Evolutionary conservation across 2,797 vertebrate species (phyloP).

Genomic region (Gymnothorax reevesii): DNA sequence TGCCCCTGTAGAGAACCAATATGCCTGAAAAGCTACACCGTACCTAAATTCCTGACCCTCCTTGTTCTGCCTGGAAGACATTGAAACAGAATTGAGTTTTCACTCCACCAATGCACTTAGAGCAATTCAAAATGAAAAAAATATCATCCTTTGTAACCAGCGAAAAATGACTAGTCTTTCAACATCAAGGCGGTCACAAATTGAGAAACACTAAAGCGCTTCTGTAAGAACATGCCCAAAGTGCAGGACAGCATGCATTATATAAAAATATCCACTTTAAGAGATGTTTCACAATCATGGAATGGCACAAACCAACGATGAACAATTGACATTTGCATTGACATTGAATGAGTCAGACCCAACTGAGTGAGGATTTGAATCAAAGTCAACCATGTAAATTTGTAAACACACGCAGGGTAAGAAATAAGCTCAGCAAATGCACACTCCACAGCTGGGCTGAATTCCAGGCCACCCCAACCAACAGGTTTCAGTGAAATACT

Average conservation of each 20-base stretch:
- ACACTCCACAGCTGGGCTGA: background rate
- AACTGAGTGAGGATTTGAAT: background rate
- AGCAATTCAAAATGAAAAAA: background rate
- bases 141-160: background rate
- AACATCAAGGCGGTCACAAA: background rate
- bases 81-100: background rate
- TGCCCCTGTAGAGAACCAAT: background rate
- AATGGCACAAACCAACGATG: background rate
- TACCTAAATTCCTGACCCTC: background rate
- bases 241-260: background rate
- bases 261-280: background rate
- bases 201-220: background rate
- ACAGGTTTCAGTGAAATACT: background rate
- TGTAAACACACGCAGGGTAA: background rate
- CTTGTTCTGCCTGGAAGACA: background rate
- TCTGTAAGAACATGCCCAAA: background rate
- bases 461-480: background rate
- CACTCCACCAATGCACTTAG: background rate
- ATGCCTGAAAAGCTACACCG: background rate
- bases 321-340: background rate
- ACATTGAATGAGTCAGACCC: background rate
- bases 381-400: background rate
- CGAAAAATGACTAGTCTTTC: background rate
- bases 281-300: background rate
- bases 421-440: background rate